Base-by-base conservation (phyloP, 1,140 invertebrate genomes). In the Hesperophylax magnus region DNA sequence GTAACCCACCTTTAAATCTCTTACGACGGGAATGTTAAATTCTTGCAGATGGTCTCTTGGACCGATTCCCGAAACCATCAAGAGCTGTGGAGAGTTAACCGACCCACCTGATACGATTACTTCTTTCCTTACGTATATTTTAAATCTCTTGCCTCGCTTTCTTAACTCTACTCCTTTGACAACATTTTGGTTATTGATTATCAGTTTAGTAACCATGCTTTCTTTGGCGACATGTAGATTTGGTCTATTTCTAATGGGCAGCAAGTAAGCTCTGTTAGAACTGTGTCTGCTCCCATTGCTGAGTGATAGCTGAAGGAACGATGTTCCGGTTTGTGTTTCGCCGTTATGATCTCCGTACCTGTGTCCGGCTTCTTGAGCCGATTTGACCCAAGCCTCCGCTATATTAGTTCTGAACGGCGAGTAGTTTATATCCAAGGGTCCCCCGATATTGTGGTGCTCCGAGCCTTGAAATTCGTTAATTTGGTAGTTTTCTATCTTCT, bases 31-130 rank as follows among this genome's bases (percentile, higher is more conserved):
- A 39, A 96, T 94, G n/a, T 90, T 90, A 54, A 92, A 82, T 17
- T 90, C 85, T 53, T 88, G 85, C 15, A 97, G 88, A 86, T 97
- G 94, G 56, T 92, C 87, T 24, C 86, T 91, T 0, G 95, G 95
- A 11, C 96, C 96, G 18, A 97, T 91, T 2, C 96, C 96, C 2
- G 94, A 95, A 1, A 97, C 85, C 95, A 97, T 96, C 1, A 97
- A 88, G 3, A 97, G 82, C 83, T 96, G 94, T 0, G 95, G 94
- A 0, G 93, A 93, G 80, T 94, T 95, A 1, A 96, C 93, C 0
- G 94, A 91, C 1, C 95, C 95, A 0, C 93, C 94, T 24, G 93
- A 93, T 3, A 96, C 22, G n/a, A 97, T 94, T 0, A 97, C 93
- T 90, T 97, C 95, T 85, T 92, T 94, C 22, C 85, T 90, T 0